Base-by-base conservation (phyloP, 2,888 invertebrate genomes). In the Sacculina carcini region DNA sequence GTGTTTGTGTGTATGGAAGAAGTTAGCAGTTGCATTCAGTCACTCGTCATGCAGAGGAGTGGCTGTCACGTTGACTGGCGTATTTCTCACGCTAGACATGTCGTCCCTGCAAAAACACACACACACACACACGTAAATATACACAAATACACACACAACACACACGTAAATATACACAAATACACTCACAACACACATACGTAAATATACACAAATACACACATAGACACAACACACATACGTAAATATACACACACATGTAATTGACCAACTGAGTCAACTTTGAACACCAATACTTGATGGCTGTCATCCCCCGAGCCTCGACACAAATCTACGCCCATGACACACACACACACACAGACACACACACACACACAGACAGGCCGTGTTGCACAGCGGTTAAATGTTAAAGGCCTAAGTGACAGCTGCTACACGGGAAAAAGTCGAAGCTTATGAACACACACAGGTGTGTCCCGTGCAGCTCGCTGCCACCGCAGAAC, bases 231-330 rank as follows among this genome's bases (percentile, higher is more conserved):
- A 5, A 47, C 31, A 47, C 31, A 47, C 31, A 47, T 47, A 47
- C 31, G 31, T 47, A 47, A 29, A 47, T 47, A 47, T 47, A 47
- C 31, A 48, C 12, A 47, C 31, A 5, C 16, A 47, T 47, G 16
- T 28, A 26, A 23, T 2, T 47, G n/a, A n/a, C 5, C n/a, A n/a
- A n/a, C n/a, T n/a, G n/a, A n/a, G n/a, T n/a, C n/a, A n/a, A n/a
- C n/a, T n/a, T n/a, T n/a, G 23, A 9, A 40, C 21, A 10, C 9
- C 9, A 7, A 10, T 16, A 10, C 9, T 10, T 40, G 7, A 19
- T 1, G 9, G n/a, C 28, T 19, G 31, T 26, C 2, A 16, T 26
- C 28, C 26, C 16, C 14, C 14, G 16, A n/a, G n/a, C n/a, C n/a
- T n/a, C n/a, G n/a, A n/a, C n/a, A n/a, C n/a, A n/a, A n/a, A n/a